These are phyloP conservation scores for Pristiophorus japonicus DNA, from an alignment of 2,113 vertebrate genomes.

Conservation along the genomic window DNA sequence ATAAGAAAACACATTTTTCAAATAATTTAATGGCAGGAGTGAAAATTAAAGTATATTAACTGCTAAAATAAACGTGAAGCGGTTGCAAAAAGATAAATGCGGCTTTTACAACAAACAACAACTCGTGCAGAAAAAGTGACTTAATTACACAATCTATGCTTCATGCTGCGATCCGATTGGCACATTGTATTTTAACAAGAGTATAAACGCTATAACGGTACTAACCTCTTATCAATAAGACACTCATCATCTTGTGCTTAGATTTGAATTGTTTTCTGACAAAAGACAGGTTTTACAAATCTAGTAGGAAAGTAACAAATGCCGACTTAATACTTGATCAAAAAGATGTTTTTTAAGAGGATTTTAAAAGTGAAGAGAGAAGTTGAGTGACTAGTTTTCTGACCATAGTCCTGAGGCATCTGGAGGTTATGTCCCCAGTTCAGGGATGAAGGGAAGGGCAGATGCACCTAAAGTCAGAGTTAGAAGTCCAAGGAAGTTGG, in stretches of 20 bases:
- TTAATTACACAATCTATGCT: background rate
- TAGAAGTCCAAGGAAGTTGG: too few species aligned
- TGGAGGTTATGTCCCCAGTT: background rate
- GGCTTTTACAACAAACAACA: background rate
- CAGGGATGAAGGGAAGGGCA: too few species aligned
- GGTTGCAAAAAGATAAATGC: background rate
- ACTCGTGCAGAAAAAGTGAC: background rate
- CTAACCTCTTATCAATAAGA: background rate
- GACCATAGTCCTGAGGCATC: background rate
- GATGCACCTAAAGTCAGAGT: too few species aligned
- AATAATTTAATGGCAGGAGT: constrained; percentile 40
- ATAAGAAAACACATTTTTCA: constrained; percentile 43
- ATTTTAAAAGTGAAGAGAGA: background rate
- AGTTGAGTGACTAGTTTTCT: background rate
- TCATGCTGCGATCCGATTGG: background rate
- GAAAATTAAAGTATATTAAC: constrained; percentile 42
- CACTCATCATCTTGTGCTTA: background rate
- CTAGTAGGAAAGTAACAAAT: background rate
- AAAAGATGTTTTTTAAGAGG: background rate
- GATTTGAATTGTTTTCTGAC: background rate
- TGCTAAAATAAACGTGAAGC: constrained; percentile 41
- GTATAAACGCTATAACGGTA: background rate
- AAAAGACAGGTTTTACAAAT: background rate
- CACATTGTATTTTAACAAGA: too few species aligned
- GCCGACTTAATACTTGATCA: too few species aligned